Evolutionary conservation across 2,797 vertebrate species (phyloP).

Genomic region (Melanotaenia parkinsoni): DNA sequence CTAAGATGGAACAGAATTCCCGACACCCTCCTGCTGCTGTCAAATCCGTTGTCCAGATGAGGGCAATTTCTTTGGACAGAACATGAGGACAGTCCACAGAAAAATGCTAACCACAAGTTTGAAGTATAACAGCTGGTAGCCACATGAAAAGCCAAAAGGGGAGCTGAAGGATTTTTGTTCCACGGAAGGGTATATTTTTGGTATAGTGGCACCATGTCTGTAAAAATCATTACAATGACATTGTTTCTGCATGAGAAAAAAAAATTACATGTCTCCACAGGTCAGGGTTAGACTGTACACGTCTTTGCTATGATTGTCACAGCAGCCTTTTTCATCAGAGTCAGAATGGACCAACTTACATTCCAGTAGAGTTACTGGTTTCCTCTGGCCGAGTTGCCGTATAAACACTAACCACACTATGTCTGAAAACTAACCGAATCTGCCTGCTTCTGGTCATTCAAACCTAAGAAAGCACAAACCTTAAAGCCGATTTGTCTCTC

Average conservation of each 20-base stretch:
- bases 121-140: constrained; percentile 73
- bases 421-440: constrained; percentile 23
- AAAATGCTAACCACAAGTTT: constrained; percentile 72
- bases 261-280: constrained; percentile 51
- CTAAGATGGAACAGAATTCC: constrained; percentile 47
- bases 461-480: constrained; percentile 7
- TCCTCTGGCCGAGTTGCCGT: constrained; percentile 44
- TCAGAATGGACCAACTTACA: constrained; percentile 43
- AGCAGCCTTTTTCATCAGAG: constrained; percentile 31
- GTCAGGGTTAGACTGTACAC: constrained; percentile 60
- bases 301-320: constrained; percentile 59
- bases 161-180: constrained; percentile 71
- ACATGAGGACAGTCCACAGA: constrained; percentile 63
- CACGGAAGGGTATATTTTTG: constrained; percentile 71
- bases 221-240: constrained; percentile 75
- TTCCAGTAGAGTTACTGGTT: constrained; percentile 59
- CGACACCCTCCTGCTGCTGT: constrained; percentile 59
- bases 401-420: constrained; percentile 40
- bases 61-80: constrained; percentile 75
- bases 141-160: constrained; percentile 73
- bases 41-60: constrained; percentile 70
- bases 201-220: constrained; percentile 56
- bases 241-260: constrained; percentile 61
- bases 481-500: neutral
- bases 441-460: neutral